Conservation (phyloP, 1,140 invertebrate species). For the Macrocentrus cingulum region DNA sequence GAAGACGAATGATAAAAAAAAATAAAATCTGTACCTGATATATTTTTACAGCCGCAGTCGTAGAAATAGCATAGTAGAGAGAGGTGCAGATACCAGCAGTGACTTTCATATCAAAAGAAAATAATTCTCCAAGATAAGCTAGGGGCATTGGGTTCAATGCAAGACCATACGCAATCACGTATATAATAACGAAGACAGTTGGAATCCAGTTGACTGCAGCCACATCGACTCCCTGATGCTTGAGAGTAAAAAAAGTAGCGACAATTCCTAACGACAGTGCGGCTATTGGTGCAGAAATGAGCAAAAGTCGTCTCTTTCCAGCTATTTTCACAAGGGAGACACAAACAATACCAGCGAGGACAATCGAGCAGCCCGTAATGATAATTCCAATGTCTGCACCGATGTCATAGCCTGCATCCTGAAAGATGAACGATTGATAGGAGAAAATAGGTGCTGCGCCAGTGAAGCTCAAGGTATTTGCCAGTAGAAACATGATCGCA, state of each 20-base stretch:
- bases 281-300: slow-evolving; percentile 69
- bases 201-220: slow-evolving; percentile 43
- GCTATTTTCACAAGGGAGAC: slow-evolving; percentile 74
- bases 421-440: slow-evolving; percentile 77
- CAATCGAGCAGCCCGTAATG: slow-evolving; percentile 78
- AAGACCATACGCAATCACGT: slow-evolving; percentile 49
- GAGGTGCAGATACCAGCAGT: slow-evolving; percentile 51
- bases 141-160: slow-evolving; percentile 54
- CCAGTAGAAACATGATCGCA: slow-evolving; percentile 71
- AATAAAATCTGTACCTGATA: slow-evolving; percentile 59
- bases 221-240: slow-evolving; percentile 55
- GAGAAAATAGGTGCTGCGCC: slow-evolving; percentile 84
- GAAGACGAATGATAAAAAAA: too few relatives aligned
- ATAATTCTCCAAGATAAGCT: slow-evolving; percentile 56
- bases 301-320: slow-evolving; percentile 72
- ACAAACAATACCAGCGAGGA: slow-evolving; percentile 69
- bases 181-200: slow-evolving; percentile 46
- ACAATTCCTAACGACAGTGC: slow-evolving; percentile 64
- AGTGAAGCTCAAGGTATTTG: slow-evolving; percentile 79
- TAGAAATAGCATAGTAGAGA: slow-evolving; percentile 50
- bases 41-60: slow-evolving; percentile 46
- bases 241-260: slow-evolving; percentile 68
- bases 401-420: slow-evolving; percentile 70
- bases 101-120: slow-evolving; percentile 55
- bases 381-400: slow-evolving; percentile 70